Conservation (phyloP, 2,113 vertebrate species). For the Azemiops feae region DNA sequence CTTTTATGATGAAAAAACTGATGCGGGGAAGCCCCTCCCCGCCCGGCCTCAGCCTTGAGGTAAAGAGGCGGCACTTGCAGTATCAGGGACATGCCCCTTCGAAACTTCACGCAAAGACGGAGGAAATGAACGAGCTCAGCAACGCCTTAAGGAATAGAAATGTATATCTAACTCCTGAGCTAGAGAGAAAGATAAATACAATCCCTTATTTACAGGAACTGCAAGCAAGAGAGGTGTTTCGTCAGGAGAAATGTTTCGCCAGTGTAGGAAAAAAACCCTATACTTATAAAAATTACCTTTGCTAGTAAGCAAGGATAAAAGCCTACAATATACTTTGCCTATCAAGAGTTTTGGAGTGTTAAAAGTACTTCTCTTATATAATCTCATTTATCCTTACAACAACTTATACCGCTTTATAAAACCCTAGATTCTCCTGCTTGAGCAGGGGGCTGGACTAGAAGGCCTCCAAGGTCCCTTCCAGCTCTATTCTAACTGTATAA, state of each 20-base stretch:
- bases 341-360: background rate
- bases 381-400: background rate
- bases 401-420: background rate
- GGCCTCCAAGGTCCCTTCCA: too few species aligned
- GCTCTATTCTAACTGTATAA: background rate
- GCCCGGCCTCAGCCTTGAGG: background rate
- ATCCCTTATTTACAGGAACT: background rate
- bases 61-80: background rate
- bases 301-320: background rate
- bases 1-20: background rate
- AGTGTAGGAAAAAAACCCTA: background rate
- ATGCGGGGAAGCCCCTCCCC: slow-evolving; percentile 50
- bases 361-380: background rate
- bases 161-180: too few species aligned
- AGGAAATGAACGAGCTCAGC: background rate
- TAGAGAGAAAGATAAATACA: background rate
- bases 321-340: background rate
- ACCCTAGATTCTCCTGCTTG: too few species aligned
- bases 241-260: background rate
- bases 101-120: background rate
- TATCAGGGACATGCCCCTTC: background rate
- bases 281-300: background rate
- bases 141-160: background rate
- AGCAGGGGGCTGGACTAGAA: too few species aligned
- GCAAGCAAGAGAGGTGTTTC: background rate